These are phyloP conservation scores for Cavia porcellus DNA, from an alignment of 2,113 vertebrate species.

Conservation along the genomic window DNA sequence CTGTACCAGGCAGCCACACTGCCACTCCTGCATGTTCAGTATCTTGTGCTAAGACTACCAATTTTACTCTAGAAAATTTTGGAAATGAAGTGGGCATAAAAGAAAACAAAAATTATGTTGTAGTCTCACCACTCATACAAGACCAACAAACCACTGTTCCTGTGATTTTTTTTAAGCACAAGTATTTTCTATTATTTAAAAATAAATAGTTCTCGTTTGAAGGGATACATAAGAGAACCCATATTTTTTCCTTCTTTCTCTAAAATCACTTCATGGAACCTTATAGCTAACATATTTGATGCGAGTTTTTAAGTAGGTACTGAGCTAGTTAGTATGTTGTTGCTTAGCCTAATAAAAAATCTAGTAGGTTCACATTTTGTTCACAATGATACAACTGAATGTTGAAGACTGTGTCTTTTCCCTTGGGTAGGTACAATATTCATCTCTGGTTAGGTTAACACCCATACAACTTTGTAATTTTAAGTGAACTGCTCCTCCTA, in stretches of 20 bases:
- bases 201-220: neutral
- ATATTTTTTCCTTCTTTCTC: neutral
- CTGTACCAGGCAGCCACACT: neutral
- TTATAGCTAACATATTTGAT: neutral
- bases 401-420: neutral
- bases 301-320: neutral
- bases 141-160: neutral
- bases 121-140: neutral
- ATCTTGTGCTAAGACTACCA: neutral
- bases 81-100: neutral
- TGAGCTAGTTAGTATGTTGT: neutral
- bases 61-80: neutral
- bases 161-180: neutral
- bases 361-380: neutral
- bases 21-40: neutral
- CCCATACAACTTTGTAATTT: neutral
- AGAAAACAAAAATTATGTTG: neutral
- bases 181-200: neutral
- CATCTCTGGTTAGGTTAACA: neutral
- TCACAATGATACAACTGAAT: neutral
- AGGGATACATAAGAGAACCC: neutral
- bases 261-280: neutral
- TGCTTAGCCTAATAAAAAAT: neutral
- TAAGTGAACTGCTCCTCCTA: neutral
- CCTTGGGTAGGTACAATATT: neutral